Evolutionary conservation across 2,113 vertebrate genomes (phyloP).

Genomic region (Eupsittula cactorum): DNA sequence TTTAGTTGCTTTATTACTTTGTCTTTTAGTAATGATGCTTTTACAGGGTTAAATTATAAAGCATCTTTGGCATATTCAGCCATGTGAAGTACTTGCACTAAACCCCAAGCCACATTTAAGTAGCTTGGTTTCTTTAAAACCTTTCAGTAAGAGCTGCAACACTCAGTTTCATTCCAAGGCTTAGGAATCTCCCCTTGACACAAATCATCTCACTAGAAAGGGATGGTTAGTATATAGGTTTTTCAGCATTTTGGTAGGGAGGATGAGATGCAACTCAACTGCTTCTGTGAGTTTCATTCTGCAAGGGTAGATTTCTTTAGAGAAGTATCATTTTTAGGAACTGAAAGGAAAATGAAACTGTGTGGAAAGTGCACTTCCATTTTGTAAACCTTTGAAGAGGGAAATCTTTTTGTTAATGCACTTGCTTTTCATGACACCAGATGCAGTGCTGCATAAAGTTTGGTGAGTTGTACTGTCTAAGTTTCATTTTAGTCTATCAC

Average conservation of each 20-base stretch:
- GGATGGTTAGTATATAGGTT: not conserved
- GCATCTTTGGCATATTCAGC: not conserved
- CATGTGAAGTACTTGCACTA: not conserved
- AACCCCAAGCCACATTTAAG: not conserved
- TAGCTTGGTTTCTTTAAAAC: not conserved
- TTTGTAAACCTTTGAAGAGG: not conserved
- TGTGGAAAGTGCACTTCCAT: not conserved
- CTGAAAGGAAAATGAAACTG: not conserved
- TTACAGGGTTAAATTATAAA: not conserved
- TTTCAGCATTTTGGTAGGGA: not conserved
- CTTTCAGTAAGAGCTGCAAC: not conserved
- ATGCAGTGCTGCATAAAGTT: not conserved
- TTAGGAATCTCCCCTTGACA: not conserved
- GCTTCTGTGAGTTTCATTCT: not conserved
- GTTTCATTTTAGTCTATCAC: conserved; percentile 7
- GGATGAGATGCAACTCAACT: not conserved
- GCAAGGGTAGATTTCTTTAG: not conserved
- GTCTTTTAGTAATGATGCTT: not conserved
- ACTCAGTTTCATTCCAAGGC: not conserved
- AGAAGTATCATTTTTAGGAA: not conserved
- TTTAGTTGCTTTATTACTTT: not conserved
- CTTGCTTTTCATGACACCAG: not conserved
- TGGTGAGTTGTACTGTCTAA: not conserved
- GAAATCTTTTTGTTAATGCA: not conserved
- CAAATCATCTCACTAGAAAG: not conserved